Conservation (phyloP, 2,888 invertebrate genomes). For the Leuctra nigra region DNA sequence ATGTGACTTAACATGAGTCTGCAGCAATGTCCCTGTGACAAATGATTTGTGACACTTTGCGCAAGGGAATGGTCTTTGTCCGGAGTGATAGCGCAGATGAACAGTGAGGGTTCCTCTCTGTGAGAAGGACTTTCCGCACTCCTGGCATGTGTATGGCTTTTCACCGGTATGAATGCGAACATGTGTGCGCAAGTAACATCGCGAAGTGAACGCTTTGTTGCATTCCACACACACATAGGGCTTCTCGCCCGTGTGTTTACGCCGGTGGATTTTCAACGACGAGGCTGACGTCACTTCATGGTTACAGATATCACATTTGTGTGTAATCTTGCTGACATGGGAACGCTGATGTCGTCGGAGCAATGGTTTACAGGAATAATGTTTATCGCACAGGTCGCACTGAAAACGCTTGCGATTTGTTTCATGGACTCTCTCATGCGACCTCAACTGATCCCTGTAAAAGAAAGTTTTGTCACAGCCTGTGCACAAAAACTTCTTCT, state of each 20-base stretch:
- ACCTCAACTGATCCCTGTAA: not conserved
- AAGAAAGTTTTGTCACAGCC: slow-evolving; percentile 31
- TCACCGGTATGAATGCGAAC: slow-evolving; percentile 22
- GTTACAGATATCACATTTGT: slow-evolving; percentile 42
- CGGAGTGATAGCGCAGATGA: slow-evolving; percentile 22
- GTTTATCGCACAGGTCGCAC: not conserved
- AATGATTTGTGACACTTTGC: slow-evolving; percentile 53
- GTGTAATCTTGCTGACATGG: slow-evolving; percentile 37
- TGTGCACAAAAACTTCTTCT: slow-evolving; percentile 41
- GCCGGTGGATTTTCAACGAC: slow-evolving; percentile 22
- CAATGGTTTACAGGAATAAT: not conserved
- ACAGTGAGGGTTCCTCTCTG: slow-evolving; percentile 14
- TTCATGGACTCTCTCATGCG: not conserved
- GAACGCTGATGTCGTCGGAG: slow-evolving; percentile 33
- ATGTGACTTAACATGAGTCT: slow-evolving; percentile 22
- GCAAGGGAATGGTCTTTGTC: slow-evolving; percentile 41
- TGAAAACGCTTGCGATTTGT: not conserved
- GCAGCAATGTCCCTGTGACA: slow-evolving; percentile 29
- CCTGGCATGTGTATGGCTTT: slow-evolving; percentile 11
- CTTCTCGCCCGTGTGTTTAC: slow-evolving; percentile 23
- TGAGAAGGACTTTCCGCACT: slow-evolving; percentile 19
- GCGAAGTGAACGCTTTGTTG: slow-evolving; percentile 17
- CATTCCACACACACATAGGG: slow-evolving; percentile 21
- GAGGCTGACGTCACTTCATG: slow-evolving; percentile 45
- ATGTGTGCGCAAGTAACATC: slow-evolving; percentile 19